Evolutionary conservation across 2,797 vertebrate genomes (phyloP).

Genomic region (Peromyscus melanophrys): DNA sequence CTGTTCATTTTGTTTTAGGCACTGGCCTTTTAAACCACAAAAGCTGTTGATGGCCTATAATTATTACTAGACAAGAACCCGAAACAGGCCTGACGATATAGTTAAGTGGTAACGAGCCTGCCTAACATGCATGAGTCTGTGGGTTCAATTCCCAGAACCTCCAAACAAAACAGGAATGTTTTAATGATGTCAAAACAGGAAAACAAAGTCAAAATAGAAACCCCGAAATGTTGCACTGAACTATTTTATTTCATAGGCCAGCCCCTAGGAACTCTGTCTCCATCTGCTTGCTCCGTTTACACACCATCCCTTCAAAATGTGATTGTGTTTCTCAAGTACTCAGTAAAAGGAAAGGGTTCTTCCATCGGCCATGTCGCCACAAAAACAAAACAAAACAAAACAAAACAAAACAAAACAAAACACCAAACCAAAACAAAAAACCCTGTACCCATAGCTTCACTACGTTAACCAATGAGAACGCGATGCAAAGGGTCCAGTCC

Average conservation of each 20-base stretch:
- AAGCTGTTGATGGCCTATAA: constrained; percentile 18
- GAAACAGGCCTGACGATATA: not conserved
- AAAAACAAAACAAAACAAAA: not conserved
- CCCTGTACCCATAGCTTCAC: not conserved
- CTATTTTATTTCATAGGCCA: constrained; percentile 5
- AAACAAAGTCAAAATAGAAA: not conserved
- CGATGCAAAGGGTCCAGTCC: not conserved
- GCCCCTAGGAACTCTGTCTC: not conserved
- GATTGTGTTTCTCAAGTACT: not conserved
- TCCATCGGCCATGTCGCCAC: not conserved
- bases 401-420: too few species aligned
- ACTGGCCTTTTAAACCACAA: not conserved
- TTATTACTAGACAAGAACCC: constrained; percentile 38
- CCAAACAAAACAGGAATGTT: not conserved
- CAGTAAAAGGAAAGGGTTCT: not conserved
- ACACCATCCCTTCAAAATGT: not conserved
- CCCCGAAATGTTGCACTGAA: constrained; percentile 14
- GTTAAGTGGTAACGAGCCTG: not conserved
- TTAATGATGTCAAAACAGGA: not conserved
- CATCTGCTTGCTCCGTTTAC: not conserved
- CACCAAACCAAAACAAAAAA: too few species aligned
- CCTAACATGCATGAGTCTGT: not conserved
- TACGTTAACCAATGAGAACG: not conserved
- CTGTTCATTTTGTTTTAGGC: constrained; percentile 30
- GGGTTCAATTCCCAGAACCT: not conserved